phyloP scores from a whole-genome alignment of 2,888 invertebrate species.

The Brenthis daphne region DNA sequence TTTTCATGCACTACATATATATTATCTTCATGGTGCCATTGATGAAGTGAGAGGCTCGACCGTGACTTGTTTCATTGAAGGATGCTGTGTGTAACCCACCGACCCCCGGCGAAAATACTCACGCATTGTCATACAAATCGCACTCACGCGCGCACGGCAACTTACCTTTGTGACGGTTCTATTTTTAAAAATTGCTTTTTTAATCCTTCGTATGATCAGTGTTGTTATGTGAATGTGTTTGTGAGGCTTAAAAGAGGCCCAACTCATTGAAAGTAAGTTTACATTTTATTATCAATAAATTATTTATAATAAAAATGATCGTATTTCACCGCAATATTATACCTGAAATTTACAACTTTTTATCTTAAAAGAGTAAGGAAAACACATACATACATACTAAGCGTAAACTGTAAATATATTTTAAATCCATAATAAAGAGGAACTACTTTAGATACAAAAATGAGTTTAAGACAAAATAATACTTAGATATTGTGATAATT shows the following conservation, averaged over 20 bases:
- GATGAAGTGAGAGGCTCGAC: constrained; percentile 69
- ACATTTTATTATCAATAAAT: too few relatives aligned
- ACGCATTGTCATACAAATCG: constrained; percentile 66
- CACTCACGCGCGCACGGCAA: constrained; percentile 39
- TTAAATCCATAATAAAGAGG: background rate
- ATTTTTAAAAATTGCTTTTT: constrained; percentile 33
- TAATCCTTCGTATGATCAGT: constrained; percentile 1
- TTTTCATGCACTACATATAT: constrained; percentile 2
- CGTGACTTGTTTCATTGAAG: constrained; percentile 69
- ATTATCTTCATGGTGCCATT: constrained; percentile 37
- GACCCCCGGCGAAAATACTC: constrained; percentile 61
- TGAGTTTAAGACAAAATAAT: too few relatives aligned
- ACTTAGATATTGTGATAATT: too few relatives aligned
- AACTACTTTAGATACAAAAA: too few relatives aligned
- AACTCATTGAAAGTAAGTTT: background rate
- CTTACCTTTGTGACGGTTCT: constrained; percentile 24
- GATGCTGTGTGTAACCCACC: constrained; percentile 56
- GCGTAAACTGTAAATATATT: background rate
- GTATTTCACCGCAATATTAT: too few relatives aligned
- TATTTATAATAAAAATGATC: too few relatives aligned
- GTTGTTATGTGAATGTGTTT: constrained; percentile 1
- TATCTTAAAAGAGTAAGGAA: too few relatives aligned
- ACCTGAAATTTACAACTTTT: too few relatives aligned
- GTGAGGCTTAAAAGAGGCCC: background rate
- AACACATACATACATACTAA: background rate